Conservation (phyloP, 2,113 vertebrate species). For the Sclerurus mexicanus region DNA sequence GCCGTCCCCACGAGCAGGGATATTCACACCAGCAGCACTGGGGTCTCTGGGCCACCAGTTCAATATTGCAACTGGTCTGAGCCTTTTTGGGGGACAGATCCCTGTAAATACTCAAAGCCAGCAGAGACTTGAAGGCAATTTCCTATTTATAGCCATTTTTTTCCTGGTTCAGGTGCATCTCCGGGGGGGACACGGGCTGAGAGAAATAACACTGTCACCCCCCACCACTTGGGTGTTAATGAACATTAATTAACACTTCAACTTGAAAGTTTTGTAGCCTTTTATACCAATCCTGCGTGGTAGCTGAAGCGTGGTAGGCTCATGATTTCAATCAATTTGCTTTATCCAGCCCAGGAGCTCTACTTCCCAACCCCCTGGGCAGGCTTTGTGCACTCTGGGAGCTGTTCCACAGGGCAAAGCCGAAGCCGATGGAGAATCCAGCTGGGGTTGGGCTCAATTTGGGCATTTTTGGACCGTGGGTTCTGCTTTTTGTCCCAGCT, state of each 20-base stretch:
- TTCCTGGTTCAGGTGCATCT: not conserved
- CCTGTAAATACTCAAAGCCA: not conserved
- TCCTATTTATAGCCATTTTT: not conserved
- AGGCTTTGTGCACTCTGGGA: not conserved
- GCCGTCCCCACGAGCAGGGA: not conserved
- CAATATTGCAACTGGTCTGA: not conserved
- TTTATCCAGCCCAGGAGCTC: not conserved
- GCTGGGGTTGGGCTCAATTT: not conserved
- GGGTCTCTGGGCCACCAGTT: not conserved
- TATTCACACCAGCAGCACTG: not conserved
- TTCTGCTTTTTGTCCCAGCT: slow-evolving; percentile 7
- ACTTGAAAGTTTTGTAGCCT: not conserved
- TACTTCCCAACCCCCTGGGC: not conserved
- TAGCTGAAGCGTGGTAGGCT: not conserved
- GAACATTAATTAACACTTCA: not conserved
- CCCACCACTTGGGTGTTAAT: not conserved
- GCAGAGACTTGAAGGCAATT: not conserved
- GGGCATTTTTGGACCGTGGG: not conserved
- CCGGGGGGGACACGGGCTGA: fast-evolving
- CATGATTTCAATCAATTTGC: not conserved
- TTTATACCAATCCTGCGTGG: not conserved
- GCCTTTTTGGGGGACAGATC: not conserved
- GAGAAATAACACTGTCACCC: not conserved
- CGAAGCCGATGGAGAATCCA: not conserved
- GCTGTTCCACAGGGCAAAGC: not conserved